A percentile compares a stretch with the other conserved stretches of the same genome.
Conservation (phyloP, 2,888 invertebrate genomes). For the Agrilus cyanescens region DNA sequence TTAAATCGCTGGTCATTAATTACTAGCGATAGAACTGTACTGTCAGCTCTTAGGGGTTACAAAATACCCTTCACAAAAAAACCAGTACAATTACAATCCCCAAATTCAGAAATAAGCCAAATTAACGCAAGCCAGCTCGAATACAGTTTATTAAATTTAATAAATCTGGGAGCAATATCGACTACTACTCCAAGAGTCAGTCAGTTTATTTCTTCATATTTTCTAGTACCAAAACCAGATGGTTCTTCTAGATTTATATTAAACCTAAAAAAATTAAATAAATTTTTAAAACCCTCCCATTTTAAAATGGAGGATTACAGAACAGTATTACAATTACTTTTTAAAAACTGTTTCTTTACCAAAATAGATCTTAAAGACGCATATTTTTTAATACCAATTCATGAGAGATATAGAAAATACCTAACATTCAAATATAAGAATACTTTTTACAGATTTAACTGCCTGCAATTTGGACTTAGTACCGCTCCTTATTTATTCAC, state of each 20-base stretch:
- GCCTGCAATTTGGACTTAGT: conserved; percentile 18
- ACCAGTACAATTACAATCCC: background rate
- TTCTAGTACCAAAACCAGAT: conserved; percentile 13
- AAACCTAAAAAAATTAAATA: conserved; percentile 17
- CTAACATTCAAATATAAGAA: conserved; percentile 16
- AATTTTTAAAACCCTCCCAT: conserved; percentile 14
- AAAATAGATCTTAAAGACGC: conserved; percentile 12
- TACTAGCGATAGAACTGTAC: background rate
- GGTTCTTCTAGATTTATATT: conserved; percentile 17
- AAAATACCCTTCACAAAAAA: conserved; percentile 1
- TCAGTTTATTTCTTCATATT: conserved; percentile 1
- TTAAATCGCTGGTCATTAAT: conserved; percentile 6
- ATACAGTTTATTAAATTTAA: background rate
- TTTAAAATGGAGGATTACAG: conserved; percentile 21
- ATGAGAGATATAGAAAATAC: conserved; percentile 15
- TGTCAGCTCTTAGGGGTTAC: background rate
- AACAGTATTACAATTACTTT: conserved; percentile 15
- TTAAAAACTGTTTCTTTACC: conserved; percentile 7
- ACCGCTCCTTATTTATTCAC: conserved; percentile 19
- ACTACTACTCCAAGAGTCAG: background rate
- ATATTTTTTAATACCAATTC: conserved; percentile 17
- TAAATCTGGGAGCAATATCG: conserved; percentile 2
- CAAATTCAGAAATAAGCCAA: background rate
- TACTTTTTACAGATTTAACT: conserved; percentile 16
- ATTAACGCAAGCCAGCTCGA: background rate